Base-by-base conservation (phyloP, 64 coral and sea anemone genomes). In the Stylophora pistillata region DNA sequence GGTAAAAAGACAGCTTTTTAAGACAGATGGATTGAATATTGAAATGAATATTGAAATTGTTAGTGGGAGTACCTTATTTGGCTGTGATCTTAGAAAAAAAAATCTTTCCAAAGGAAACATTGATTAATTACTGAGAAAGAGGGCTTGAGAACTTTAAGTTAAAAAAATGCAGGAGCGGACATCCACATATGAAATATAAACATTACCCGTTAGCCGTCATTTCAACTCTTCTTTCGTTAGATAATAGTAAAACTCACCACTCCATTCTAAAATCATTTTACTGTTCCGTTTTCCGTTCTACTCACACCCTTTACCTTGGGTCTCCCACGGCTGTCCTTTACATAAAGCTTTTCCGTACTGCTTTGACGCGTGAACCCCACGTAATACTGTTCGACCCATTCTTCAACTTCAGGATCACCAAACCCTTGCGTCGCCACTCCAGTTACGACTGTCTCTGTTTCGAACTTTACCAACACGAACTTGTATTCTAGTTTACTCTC, bases 381-480 rank as follows among this genome's bases (percentile, higher is more conserved):
- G 9, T 58, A 15, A 58, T 57, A 92, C 41, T 68, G 2, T 0
- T 41, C 86, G 7, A 92, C 30, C 90, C 90, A 92, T 63, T 86
- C 82, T 31, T 92, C 1, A 10, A 53, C 37, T 0, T 63, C 75
- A 7, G 54, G 74, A 15, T 86, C 57, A 2, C 90, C 90, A 71
- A 55, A 86, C 20, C 90, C 90, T 59, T 92, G 90, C 13, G 73
- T 92, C 4, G 82, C 81, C 29, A 92, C 64, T 17, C 90, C 90
- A 33, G 90, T 92, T 29, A 92, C 21, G 15, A 92, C 28, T 54
- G 72, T 86, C 30, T 85, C 71, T 52, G 86, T 75, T 4, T 74
- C 82, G 15, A 92, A 72, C 9, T 20, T 31, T 23, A 92, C 74
- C 10, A 0, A 0, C 13, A 84, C 80, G n/a, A 84, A 70, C 61